Conservation (phyloP, 2,888 invertebrate genomes). For the Stenotaenia linearis region DNA sequence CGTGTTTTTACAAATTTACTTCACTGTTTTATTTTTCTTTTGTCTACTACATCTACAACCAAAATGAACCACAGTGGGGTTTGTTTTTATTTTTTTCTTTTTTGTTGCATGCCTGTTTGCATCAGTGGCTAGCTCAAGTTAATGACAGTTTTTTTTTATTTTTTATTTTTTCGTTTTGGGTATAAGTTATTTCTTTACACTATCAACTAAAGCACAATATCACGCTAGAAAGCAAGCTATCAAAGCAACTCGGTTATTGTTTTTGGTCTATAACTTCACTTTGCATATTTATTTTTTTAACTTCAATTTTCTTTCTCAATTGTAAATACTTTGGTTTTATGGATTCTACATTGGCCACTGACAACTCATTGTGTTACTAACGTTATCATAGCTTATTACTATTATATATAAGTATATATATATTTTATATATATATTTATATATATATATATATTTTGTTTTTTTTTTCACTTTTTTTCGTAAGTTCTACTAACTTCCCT, state of each 20-base stretch:
- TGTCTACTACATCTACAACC: constrained; percentile 26
- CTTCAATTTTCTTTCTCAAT: constrained; percentile 3
- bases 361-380: not conserved
- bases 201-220: constrained; percentile 31
- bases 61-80: constrained; percentile 27
- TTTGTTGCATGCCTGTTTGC: not conserved
- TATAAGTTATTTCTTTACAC: constrained; percentile 24
- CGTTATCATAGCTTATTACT: not conserved
- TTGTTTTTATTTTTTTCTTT: not conserved
- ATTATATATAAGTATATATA: constrained; percentile 3
- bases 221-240: constrained; percentile 29
- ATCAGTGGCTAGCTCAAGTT: not conserved
- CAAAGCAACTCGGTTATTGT: not conserved
- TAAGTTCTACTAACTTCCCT: not conserved
- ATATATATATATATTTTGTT: not conserved
- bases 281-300: constrained; percentile 7
- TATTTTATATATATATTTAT: not conserved
- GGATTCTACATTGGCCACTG: not conserved
- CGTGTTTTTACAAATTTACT: constrained; percentile 26
- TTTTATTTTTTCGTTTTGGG: not conserved
- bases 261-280: not conserved
- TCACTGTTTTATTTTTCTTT: constrained; percentile 24
- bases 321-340: constrained; percentile 2
- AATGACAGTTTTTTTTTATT: not conserved
- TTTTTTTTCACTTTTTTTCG: not conserved